phyloP scores from a whole-genome alignment of 1,140 invertebrate genomes.

The Trichonephila inaurata region DNA sequence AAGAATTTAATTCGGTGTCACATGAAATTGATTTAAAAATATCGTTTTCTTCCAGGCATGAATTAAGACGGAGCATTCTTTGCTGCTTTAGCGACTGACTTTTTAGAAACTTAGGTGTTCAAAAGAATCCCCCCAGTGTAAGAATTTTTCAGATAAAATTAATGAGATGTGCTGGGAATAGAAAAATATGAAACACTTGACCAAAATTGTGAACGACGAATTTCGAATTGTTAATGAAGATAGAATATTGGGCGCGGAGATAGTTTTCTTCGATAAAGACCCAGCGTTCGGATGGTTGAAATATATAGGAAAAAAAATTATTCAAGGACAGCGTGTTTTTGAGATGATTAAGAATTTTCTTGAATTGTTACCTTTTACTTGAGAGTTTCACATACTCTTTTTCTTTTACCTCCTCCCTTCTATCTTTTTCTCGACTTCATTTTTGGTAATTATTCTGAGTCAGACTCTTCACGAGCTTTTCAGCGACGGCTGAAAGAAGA shows the following conservation, averaged over 20 bases:
- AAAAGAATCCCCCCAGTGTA: background rate
- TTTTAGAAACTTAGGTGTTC: background rate
- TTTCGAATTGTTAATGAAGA: slow-evolving; percentile 63
- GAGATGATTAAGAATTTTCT: slow-evolving; percentile 48
- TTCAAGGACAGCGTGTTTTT: slow-evolving; percentile 35
- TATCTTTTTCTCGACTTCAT: slow-evolving; percentile 28
- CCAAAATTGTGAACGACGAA: slow-evolving; percentile 41
- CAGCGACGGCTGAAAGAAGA: background rate
- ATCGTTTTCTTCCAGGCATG: background rate
- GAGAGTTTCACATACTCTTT: slow-evolving; percentile 15
- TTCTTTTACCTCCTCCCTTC: background rate
- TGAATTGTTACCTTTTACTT: slow-evolving; percentile 47
- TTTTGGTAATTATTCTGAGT: slow-evolving; percentile 47
- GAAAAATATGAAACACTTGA: slow-evolving; percentile 58
- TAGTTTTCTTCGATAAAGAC: slow-evolving; percentile 23
- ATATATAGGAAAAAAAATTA: background rate
- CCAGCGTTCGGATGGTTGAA: no score
- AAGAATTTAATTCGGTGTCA: slow-evolving; percentile 22
- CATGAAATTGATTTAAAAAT: slow-evolving; percentile 32
- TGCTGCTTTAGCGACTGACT: background rate
- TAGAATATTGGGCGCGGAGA: background rate
- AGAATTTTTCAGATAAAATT: slow-evolving; percentile 50
- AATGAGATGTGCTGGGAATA: slow-evolving; percentile 44
- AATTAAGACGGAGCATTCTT: background rate
- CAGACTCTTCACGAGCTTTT: slow-evolving; percentile 11